A percentile compares a stretch with the other conserved stretches of the same genome.
phyloP scores from a whole-genome alignment of 2,888 invertebrate genomes.

The Erannis defoliaria region DNA sequence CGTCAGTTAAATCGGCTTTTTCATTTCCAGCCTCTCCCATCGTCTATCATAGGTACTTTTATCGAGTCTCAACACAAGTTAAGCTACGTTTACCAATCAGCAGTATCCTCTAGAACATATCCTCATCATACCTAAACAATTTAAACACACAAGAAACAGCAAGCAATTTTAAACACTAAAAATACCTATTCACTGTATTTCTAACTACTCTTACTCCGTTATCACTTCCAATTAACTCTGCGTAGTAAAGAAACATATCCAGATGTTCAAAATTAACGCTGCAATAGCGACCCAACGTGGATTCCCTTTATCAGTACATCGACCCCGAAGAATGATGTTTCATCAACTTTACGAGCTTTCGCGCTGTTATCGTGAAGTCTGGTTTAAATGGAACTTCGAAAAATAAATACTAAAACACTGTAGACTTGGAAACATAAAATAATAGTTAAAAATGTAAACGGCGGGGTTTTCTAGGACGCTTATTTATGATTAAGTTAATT shows the following conservation, averaged over 20 bases:
- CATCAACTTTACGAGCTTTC: constrained; percentile 30
- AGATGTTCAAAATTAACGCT: constrained; percentile 20
- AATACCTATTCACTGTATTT: no score
- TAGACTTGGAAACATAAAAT: not conserved
- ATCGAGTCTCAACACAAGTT: no score
- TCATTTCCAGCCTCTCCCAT: no score
- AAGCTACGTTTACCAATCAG: no score
- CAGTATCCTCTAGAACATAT: no score
- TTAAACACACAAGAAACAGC: no score
- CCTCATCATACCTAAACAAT: no score
- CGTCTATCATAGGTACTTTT: no score
- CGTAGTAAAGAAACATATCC: not conserved
- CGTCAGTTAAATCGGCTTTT: no score
- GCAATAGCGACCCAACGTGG: constrained; percentile 16
- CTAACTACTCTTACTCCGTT: not conserved
- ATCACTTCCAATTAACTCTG: constrained; percentile 6
- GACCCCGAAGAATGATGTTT: constrained; percentile 33
- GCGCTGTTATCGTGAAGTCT: constrained; percentile 22
- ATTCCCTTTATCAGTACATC: constrained; percentile 37
- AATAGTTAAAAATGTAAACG: not conserved
- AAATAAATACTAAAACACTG: constrained; percentile 9
- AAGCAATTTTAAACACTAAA: no score
- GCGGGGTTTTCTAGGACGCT: not conserved
- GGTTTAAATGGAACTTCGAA: not conserved
- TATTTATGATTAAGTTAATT: not conserved